Evolutionary conservation across 1,140 invertebrate species (phyloP), one percentile per base, ranked within the genome.

Genomic region (Euwallacea fornicatus): DNA sequence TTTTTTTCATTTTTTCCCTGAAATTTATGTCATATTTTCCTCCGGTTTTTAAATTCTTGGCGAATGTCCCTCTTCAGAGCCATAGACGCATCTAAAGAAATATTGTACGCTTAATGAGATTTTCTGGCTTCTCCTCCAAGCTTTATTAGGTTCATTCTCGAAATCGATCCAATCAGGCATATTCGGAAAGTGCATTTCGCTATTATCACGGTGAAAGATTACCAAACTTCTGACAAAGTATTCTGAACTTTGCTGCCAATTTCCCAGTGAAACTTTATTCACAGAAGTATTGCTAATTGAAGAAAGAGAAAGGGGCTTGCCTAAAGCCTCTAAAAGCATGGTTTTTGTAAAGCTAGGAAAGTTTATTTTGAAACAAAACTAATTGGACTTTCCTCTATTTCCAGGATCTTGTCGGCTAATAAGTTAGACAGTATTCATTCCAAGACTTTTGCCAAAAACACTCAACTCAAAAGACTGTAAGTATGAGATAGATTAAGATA

Each of bases 321-420:
- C 1, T 33, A 33, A 33, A 33, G 21, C 4, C 21, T 33, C 1
- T 33, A 33, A 33, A 33, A 33, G 21, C 21, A 33, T 33, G 4
- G 21, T 33, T 33, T 33, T 33, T 33, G 21, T 33, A 33, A 33
- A 2, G 21, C 21, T 33, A 33, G 21, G 1, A 33, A 33, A 33
- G 13, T 50, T 58, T 15, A 3, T 10, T 58, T 15, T 15, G n/a
- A 58, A 58, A 41, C 21, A 6, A 11, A 41, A 42, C 11, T 7
- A 41, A 13, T 61, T 61, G 7, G 9, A 61, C 16, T 43, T 41
- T 4, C 10, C 11, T 64, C 2, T 64, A 47, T 47, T 85, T 86
- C 74, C 82, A 87, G 86, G 79, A 83, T 86, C 60, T 78, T 87
- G 68, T 84, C 83, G 55, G 85, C 86, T 78, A 87, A 87, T 81